Evolutionary conservation across 2,888 invertebrate species (phyloP), one percentile per base, ranked within the genome.

Genomic region (Parascotia fuliginaria): DNA sequence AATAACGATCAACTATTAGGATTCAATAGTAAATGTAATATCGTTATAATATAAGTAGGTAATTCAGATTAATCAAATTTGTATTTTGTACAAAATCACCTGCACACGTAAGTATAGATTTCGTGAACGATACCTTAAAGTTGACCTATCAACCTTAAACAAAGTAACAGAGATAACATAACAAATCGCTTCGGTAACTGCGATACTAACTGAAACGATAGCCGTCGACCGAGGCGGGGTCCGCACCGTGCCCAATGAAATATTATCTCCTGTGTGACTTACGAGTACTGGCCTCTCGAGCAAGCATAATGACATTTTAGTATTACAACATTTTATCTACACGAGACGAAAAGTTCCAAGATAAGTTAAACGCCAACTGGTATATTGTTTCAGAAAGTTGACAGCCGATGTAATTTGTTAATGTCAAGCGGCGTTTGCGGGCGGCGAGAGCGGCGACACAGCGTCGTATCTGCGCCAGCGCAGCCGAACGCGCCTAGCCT

Each of bases 321-420:
- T 90, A 87, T 85, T 90, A 90, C 88, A 90, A 87, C 88, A 85
- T 82, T 87, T 88, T 91, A 91, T 91, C 89, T 88, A 85, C 80
- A 83, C 79, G 81, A 85, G 85, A 87, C 87, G 87, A 90, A 89
- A 90, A 89, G 83, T 87, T 77, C 75, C 69, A 65, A 91, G 91
- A 90, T 91, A 90, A 89, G 81, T 87, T 89, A 90, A 91, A 90
- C 91, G 87, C 84, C 86, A 85, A 86, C 85, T 84, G 83, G 87
- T 89, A 89, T 89, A 91, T 91, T 90, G 91, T 91, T 90, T 91
- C 89, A 87, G 80, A 87, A 84, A 85, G 85, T 81, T 85, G 87
- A 88, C 89, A 85, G 87, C 73, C 85, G 74, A 82, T 85, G 89
- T 90, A 89, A 90, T 91, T 91, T 90, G 91, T 91, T 87, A 89